A percentile compares a stretch with the other conserved stretches of the same genome.
These are phyloP conservation scores for Microcebus tavaratra DNA, from an alignment of 2,113 vertebrate genomes.

Conservation along the genomic window DNA sequence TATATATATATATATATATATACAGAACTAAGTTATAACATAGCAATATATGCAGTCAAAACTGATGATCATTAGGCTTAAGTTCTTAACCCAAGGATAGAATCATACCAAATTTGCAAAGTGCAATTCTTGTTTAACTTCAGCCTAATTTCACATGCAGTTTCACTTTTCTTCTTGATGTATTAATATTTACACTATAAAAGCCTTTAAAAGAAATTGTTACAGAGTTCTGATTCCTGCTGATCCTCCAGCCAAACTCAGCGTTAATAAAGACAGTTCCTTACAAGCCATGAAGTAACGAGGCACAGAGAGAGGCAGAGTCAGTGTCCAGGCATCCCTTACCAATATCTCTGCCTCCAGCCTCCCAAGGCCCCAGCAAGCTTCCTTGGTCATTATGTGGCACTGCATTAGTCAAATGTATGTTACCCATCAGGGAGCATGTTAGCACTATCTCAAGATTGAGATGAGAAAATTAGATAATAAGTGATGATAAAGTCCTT, in stretches of 20 bases:
- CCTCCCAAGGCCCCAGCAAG: not conserved
- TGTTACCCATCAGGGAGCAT: not conserved
- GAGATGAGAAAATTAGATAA: not conserved
- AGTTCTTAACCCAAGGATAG: not conserved
- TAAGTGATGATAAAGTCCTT: not conserved
- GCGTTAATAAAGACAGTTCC: not conserved
- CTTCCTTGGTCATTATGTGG: not conserved
- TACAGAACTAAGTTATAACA: not conserved
- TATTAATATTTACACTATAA: not conserved
- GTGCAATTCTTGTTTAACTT: not conserved
- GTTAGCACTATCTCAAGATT: not conserved
- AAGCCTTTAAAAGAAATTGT: not conserved
- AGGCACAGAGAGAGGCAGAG: not conserved
- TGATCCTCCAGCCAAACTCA: not conserved
- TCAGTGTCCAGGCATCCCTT: not conserved
- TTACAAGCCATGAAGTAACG: not conserved
- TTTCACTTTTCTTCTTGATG: not conserved
- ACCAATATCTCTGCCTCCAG: not conserved
- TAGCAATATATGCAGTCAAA: not conserved
- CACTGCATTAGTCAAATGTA: not conserved
- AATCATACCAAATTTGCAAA: not conserved
- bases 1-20: too few relatives aligned
- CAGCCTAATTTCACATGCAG: not conserved
- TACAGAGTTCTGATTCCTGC: not conserved
- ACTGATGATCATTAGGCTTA: not conserved